Percentiles rank a stretch among this genome's conserved stretches.
Evolutionary conservation across 30 jellyfish, hydroid and myxozoan genomes (phyloP).

Genomic region (Catostylus mosaicus): DNA sequence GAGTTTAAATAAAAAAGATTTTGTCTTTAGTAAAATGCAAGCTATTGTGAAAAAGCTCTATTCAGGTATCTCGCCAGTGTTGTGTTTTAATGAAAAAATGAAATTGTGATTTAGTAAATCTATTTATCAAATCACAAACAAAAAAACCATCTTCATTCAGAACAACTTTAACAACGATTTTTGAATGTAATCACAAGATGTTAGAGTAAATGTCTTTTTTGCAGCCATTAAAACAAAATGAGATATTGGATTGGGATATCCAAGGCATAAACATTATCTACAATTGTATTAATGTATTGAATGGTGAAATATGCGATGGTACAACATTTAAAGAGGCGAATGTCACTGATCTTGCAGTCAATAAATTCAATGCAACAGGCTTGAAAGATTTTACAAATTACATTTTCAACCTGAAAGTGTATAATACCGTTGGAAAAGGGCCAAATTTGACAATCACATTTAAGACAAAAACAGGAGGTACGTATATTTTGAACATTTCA

Average conservation of each 20-base stretch:
- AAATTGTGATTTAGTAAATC: too few species aligned
- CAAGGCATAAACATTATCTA: slow-evolving; percentile 11
- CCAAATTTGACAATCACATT: not conserved
- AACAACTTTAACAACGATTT: not conserved
- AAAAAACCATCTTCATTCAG: too few species aligned
- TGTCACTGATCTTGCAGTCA: slow-evolving; percentile 3
- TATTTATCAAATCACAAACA: too few species aligned
- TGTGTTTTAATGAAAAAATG: too few species aligned
- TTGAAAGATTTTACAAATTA: slow-evolving; percentile 47
- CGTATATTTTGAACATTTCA: not conserved
- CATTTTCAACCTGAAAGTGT: slow-evolving; percentile 18
- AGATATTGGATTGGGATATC: slow-evolving; percentile 37
- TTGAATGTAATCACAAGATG: not conserved
- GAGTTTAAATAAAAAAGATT: too few species aligned
- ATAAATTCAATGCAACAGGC: not conserved
- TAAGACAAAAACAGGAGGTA: not conserved
- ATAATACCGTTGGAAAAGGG: slow-evolving; percentile 31
- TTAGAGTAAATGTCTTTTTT: not conserved
- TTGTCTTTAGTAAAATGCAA: too few species aligned
- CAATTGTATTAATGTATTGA: slow-evolving; percentile 10
- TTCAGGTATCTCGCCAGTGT: too few species aligned
- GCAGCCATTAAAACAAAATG: slow-evolving; percentile 4
- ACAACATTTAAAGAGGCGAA: not conserved
- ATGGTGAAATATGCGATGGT: not conserved
- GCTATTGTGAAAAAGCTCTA: too few species aligned